phyloP scores from a whole-genome alignment of 2,888 invertebrate species.

The Ephialtes manifestator region DNA sequence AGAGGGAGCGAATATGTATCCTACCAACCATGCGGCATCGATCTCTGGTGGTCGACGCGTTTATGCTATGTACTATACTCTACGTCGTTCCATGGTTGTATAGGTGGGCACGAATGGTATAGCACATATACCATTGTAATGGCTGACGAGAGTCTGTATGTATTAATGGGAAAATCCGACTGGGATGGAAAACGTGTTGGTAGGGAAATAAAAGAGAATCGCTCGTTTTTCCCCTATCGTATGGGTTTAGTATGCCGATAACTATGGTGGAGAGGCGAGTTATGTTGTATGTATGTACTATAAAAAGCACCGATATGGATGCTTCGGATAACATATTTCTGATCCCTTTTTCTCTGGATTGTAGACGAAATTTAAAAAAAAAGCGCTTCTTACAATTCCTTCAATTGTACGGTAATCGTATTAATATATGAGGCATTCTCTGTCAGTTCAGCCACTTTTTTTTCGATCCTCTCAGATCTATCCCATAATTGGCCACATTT shows the following conservation, averaged over 20 bases:
- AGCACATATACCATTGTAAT: not conserved
- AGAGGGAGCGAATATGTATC: conserved; percentile 54
- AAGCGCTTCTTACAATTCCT: too few relatives aligned
- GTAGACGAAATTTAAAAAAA: too few relatives aligned
- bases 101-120: not conserved
- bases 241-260: not conserved
- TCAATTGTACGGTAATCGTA: too few relatives aligned
- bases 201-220: not conserved
- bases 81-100: not conserved
- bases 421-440: too few relatives aligned
- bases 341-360: not conserved
- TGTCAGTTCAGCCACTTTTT: too few relatives aligned
- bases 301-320: not conserved
- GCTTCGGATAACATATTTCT: not conserved
- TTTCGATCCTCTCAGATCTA: too few relatives aligned
- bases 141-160: not conserved
- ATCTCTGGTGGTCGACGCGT: conserved; percentile 61
- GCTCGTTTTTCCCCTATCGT: not conserved
- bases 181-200: not conserved
- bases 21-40: conserved; percentile 61
- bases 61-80: conserved; percentile 51
- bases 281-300: not conserved
- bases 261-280: not conserved
- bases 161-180: conserved; percentile 11
- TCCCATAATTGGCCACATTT: too few relatives aligned